These are phyloP conservation scores for Cantharis flavilabris DNA, from an alignment of 2,888 invertebrate genomes.

Conservation along the genomic window DNA sequence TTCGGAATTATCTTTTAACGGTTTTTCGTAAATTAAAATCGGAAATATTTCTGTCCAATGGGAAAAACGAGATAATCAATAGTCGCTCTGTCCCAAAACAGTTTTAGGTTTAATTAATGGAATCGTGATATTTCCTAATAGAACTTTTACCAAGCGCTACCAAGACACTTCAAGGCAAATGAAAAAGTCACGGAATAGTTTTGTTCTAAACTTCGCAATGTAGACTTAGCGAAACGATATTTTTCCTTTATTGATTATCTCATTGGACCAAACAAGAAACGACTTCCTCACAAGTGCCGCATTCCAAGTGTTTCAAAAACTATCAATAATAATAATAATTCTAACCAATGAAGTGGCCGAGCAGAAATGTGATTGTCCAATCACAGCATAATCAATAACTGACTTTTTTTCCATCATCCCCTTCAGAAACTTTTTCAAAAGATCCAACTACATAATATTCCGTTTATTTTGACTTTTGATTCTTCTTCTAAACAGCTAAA, in stretches of 20 bases:
- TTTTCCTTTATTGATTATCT: neutral
- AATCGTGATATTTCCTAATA: neutral
- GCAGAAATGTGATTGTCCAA: neutral
- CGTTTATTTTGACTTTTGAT: neutral
- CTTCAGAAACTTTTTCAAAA: neutral
- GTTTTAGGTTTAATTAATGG: neutral
- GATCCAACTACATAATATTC: no score
- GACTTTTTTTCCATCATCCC: neutral
- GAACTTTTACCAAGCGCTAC: neutral
- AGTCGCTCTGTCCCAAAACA: neutral
- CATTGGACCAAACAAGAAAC: neutral
- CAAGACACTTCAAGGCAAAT: neutral
- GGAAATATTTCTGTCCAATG: neutral
- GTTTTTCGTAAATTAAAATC: neutral
- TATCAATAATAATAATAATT: neutral
- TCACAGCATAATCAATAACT: neutral
- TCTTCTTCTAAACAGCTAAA: neutral
- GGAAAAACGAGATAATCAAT: neutral
- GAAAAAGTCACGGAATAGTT: neutral
- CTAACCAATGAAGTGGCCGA: neutral
- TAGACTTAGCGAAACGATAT: neutral
- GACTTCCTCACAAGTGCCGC: neutral
- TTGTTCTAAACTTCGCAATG: neutral
- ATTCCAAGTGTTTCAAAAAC: neutral
- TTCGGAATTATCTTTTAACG: neutral